Conservation (phyloP, 2,797 vertebrate species). For the Petrocephalus sullivani region DNA sequence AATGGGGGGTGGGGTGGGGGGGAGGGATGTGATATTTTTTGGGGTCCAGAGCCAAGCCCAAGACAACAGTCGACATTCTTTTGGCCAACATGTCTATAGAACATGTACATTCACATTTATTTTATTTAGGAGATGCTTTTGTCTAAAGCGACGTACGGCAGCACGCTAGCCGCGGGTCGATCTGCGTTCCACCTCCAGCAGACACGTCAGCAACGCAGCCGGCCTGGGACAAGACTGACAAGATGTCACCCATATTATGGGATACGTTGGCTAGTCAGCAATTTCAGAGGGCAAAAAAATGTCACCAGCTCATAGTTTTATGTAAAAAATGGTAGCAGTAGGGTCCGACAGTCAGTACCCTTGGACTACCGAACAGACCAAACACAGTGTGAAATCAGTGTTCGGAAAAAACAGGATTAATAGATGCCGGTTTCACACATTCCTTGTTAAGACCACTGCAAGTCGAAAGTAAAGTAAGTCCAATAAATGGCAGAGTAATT, state of each 20-base stretch:
- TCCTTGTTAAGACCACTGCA: background rate
- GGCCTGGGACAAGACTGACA: background rate
- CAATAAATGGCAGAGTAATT: background rate
- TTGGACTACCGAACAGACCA: background rate
- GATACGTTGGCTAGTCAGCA: background rate
- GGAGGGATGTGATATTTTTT: slow-evolving; percentile 37
- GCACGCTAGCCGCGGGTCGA: background rate
- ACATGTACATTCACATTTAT: background rate
- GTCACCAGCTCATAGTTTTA: background rate
- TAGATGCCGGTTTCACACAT: background rate
- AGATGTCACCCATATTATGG: background rate
- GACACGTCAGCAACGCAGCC: background rate
- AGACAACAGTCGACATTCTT: slow-evolving; percentile 39
- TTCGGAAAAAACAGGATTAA: background rate
- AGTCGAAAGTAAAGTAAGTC: background rate
- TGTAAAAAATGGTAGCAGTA: background rate
- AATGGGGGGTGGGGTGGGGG: slow-evolving; percentile 19
- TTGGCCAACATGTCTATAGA: slow-evolving; percentile 31
- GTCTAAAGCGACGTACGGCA: background rate
- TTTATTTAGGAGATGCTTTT: background rate
- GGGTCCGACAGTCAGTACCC: background rate
- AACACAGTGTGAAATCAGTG: background rate
- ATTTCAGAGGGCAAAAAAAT: background rate
- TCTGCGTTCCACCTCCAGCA: background rate
- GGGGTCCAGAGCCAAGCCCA: slow-evolving; percentile 34